phyloP scores from a whole-genome alignment of 2,888 invertebrate species.

The Parnassius orleans region DNA sequence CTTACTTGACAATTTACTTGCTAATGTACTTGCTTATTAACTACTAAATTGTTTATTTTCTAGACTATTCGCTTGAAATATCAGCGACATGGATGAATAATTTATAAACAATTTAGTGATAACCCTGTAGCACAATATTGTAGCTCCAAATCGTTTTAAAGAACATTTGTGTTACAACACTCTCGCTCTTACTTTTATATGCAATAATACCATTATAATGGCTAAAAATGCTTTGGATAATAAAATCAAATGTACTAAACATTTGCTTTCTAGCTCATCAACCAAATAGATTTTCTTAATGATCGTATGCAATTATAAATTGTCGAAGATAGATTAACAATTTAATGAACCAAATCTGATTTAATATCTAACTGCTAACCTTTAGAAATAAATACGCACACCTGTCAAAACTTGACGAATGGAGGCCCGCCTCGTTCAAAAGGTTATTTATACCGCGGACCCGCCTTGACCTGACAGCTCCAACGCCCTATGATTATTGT shows the following conservation, averaged over 20 bases:
- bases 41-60: no score
- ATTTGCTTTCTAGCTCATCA: background rate
- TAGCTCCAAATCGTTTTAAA: no score
- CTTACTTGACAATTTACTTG: no score
- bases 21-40: no score
- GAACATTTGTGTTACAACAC: no score
- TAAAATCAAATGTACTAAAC: background rate
- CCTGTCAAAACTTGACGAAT: conserved; percentile 39
- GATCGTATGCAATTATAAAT: background rate
- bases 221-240: background rate
- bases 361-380: conserved; percentile 22
- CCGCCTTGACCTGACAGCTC: conserved; percentile 23
- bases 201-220: background rate
- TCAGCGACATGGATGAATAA: no score
- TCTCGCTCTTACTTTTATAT: background rate
- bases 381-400: conserved; percentile 24
- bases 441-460: conserved; percentile 14
- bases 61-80: no score
- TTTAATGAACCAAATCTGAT: conserved; percentile 14
- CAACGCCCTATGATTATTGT: conserved; percentile 21
- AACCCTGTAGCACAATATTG: no score
- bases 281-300: background rate
- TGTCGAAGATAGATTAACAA: conserved; percentile 5
- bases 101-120: no score
- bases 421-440: conserved; percentile 23